phyloP scores from a whole-genome alignment of 2,113 vertebrate species.

The Carassius auratus region DNA sequence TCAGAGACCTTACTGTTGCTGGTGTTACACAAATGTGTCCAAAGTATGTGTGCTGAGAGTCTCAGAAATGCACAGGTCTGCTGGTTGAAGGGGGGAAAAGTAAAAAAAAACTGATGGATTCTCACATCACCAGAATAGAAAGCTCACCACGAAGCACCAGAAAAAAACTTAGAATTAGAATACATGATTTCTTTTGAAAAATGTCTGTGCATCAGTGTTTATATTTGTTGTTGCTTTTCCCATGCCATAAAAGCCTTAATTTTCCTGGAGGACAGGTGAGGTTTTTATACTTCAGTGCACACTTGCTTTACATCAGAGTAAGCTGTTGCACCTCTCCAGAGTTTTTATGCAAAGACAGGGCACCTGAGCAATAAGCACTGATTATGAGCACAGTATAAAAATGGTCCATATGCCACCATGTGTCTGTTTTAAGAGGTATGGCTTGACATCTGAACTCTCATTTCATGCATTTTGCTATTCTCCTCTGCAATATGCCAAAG shows the following conservation, averaged over 20 bases:
- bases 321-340: constrained; percentile 52
- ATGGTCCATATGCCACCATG: not conserved
- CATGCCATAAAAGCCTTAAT: constrained; percentile 36
- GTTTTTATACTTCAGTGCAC: constrained; percentile 30
- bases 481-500: not conserved
- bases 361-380: constrained; percentile 66
- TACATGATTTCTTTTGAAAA: constrained; percentile 45
- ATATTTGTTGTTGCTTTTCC: constrained; percentile 15
- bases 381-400: constrained; percentile 49
- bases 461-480: not conserved
- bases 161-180: constrained; percentile 49
- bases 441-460: constrained; percentile 30
- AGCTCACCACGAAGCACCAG: constrained; percentile 67
- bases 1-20: constrained; percentile 59
- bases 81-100: constrained; percentile 40
- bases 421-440: constrained; percentile 38
- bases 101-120: constrained; percentile 41
- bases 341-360: constrained; percentile 58
- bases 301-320: constrained; percentile 40
- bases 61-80: constrained; percentile 42
- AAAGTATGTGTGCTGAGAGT: constrained; percentile 19
- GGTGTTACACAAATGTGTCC: constrained; percentile 48
- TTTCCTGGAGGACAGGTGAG: constrained; percentile 48
- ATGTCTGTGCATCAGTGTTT: constrained; percentile 52
- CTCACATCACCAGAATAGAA: constrained; percentile 62